Conservation (phyloP, 1,140 invertebrate species). For the Philaenus spumarius region DNA sequence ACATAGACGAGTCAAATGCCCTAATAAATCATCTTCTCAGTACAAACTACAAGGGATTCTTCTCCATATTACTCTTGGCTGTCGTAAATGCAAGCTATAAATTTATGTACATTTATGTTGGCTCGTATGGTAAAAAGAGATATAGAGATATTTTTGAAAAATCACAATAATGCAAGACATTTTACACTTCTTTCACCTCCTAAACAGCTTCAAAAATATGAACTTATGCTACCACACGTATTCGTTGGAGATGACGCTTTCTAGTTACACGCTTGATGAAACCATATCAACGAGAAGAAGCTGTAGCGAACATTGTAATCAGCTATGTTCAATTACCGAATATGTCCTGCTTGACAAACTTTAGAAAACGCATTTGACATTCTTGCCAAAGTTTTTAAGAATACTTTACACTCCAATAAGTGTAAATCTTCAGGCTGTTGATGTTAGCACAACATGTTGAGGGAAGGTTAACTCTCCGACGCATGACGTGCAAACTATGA, state of each 20-base stretch:
- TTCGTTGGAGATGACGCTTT: slow-evolving; percentile 37
- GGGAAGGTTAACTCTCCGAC: slow-evolving; percentile 8
- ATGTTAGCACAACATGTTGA: slow-evolving; percentile 21
- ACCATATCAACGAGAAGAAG: slow-evolving; percentile 30
- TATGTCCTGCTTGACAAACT: slow-evolving; percentile 28
- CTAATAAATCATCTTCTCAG: slow-evolving; percentile 31
- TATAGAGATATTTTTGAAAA: slow-evolving; percentile 33
- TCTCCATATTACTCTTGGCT: slow-evolving; percentile 40
- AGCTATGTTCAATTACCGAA: slow-evolving; percentile 30
- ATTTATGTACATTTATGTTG: slow-evolving; percentile 40
- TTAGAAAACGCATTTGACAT: slow-evolving; percentile 31
- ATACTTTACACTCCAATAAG: too few species aligned
- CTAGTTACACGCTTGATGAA: slow-evolving; percentile 32
- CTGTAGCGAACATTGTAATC: slow-evolving; percentile 22
- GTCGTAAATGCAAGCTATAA: slow-evolving; percentile 40
- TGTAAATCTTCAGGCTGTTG: slow-evolving; percentile 15
- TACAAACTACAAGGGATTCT: slow-evolving; percentile 40
- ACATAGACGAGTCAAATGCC: slow-evolving; percentile 40
- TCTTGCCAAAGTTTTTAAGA: slow-evolving; percentile 21
- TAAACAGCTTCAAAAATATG: slow-evolving; percentile 25
- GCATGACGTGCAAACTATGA: background rate
- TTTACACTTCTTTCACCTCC: slow-evolving; percentile 18
- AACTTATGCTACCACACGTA: slow-evolving; percentile 29
- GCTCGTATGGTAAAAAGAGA: slow-evolving; percentile 35
- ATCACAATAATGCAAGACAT: slow-evolving; percentile 17